Conservation (phyloP, 64 coral and sea anemone genomes). For the Montipora efflorescens region DNA sequence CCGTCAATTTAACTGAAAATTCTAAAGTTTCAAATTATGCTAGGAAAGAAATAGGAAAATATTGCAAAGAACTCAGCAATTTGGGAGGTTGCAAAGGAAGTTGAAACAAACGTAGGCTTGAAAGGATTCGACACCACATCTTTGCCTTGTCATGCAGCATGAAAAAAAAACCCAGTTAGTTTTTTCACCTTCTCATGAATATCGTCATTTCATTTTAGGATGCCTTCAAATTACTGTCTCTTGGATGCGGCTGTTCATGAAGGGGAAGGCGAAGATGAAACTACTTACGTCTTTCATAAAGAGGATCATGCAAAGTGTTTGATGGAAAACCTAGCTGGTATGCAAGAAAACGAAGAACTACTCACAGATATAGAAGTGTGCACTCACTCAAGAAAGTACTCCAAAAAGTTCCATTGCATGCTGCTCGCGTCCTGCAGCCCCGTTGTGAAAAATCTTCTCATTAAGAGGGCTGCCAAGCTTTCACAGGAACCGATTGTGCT, state of each 20-base stretch:
- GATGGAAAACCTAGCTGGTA: slow-evolving; percentile 32
- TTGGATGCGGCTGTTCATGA: slow-evolving; percentile 1
- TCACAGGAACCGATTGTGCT: neutral
- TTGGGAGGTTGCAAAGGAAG: no score
- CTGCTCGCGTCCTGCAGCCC: slow-evolving; percentile 27
- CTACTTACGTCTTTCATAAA: slow-evolving; percentile 21
- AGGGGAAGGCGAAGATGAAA: neutral
- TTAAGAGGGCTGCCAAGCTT: neutral
- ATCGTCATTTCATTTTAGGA: neutral
- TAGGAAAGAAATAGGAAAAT: no score
- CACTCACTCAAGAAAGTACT: neutral
- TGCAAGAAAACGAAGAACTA: slow-evolving; percentile 2
- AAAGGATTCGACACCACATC: no score
- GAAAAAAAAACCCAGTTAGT: no score
- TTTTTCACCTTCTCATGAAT: neutral
- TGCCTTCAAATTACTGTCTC: neutral
- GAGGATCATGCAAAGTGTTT: slow-evolving; percentile 36
- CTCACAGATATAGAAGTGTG: slow-evolving; percentile 9
- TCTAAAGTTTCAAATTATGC: no score
- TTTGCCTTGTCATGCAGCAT: no score
- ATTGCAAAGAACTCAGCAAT: no score
- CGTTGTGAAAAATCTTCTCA: slow-evolving; percentile 4
- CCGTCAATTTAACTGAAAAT: no score
- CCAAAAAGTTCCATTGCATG: slow-evolving; percentile 18
- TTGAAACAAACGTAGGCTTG: no score